Evolutionary conservation across 2,888 invertebrate species (phyloP).

Genomic region (Lydus trimaculatus): DNA sequence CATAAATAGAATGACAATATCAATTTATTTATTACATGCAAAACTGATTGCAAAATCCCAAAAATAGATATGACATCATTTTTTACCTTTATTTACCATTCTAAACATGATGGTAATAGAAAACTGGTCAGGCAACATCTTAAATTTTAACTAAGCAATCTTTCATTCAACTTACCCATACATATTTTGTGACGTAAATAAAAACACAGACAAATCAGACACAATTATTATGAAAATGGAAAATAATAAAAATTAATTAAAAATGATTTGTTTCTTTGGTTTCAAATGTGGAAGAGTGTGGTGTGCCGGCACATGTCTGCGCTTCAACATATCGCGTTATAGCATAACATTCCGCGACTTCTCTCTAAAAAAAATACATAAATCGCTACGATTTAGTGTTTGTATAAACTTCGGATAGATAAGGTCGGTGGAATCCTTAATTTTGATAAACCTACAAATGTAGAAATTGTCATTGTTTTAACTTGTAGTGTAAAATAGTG

Average conservation of each 20-base stretch:
- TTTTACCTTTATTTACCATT: conserved; percentile 41
- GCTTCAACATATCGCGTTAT: conserved; percentile 5
- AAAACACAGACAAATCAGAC: background rate
- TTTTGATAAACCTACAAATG: background rate
- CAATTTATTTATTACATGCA: conserved; percentile 44
- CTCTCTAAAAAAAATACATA: conserved; percentile 36
- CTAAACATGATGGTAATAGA: conserved; percentile 28
- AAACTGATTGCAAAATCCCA: conserved; percentile 38
- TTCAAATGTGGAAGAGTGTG: background rate
- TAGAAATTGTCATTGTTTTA: conserved; percentile 38
- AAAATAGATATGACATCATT: conserved; percentile 49
- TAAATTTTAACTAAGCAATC: background rate
- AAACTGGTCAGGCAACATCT: conserved; percentile 21
- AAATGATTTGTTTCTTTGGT: background rate
- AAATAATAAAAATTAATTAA: background rate
- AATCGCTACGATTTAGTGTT: conserved; percentile 43
- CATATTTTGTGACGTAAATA: background rate
- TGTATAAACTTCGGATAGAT: conserved; percentile 17
- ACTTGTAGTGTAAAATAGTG: conserved; percentile 38
- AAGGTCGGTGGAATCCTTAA: conserved; percentile 8
- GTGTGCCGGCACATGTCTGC: conserved; percentile 5
- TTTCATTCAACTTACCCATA: background rate
- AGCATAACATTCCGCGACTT: conserved; percentile 7
- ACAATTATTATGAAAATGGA: background rate
- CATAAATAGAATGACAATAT: conserved; percentile 32